Base-by-base conservation (phyloP, 2,797 vertebrate genomes). In the Leptodactylus fallax region DNA sequence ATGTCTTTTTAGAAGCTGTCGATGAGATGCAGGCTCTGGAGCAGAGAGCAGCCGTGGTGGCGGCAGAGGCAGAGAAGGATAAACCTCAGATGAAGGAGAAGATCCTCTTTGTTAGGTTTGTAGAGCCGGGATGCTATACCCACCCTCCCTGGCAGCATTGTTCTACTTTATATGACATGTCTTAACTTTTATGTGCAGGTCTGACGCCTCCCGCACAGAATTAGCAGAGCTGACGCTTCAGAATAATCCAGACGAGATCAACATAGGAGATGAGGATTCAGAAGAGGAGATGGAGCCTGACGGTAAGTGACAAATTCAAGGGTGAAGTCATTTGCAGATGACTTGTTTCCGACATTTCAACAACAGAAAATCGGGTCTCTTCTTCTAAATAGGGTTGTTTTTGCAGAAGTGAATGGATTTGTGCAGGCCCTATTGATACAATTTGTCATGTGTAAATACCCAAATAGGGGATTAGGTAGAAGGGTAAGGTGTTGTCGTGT, bases 21-120 rank as follows among this genome's bases (percentile, higher is more conserved):
- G 97, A 98, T 49, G 97, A 98, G 91, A 98, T 98, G 97, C 97
- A 97, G 90, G 93, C 98, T 89, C 91, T 98, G 90, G 97, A 98
- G 86, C 97, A 98, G 93, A 96, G 96, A 87, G 97, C 97, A 0
- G 97, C 98, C 85, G 95, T 95, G 92, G 92, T 98, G 58, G 97
- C 97, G 0, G 96, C 95, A 0, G 97, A 97, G 90, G 97, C 97
- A 0, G 96, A 97, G 84, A 93, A 94, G 61, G 97, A 98, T 92
- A 97, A 97, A 93, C 95, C 95, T 21, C 95, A 96, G 89, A 94
- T 95, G 69, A 97, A 98, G 94, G 97, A 96, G 90, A 97, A 97
- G 92, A 98, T 98, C 91, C 96, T 98, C 60, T 98, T 98, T 36
- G 96, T 98, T 94, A 97, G 97, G 97, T 98, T 6, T 3, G 60